Evolutionary conservation across 2,797 vertebrate species (phyloP).

Genomic region (Picus viridis): DNA sequence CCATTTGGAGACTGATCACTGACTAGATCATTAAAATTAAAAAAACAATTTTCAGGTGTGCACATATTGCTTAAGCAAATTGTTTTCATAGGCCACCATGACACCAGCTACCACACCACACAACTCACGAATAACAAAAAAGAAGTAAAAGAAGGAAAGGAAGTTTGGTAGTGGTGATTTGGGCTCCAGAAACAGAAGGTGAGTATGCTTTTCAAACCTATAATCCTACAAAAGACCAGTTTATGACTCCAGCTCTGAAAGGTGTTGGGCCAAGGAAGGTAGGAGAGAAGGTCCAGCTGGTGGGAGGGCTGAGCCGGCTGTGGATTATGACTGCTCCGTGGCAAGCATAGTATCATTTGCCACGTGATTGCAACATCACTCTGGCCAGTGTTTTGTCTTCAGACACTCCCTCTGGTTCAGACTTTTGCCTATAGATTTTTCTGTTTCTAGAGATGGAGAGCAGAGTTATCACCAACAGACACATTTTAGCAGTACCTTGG

Average conservation of each 20-base stretch:
- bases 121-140: not conserved
- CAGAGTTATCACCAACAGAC: not conserved
- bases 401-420: not conserved
- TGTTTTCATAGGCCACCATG: not conserved
- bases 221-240: not conserved
- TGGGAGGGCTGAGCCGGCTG: not conserved
- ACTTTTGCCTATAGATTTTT: not conserved
- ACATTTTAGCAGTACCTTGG: not conserved
- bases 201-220: not conserved
- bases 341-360: rapidly evolving
- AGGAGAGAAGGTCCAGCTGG: not conserved
- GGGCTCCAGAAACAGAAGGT: not conserved
- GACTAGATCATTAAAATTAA: not conserved
- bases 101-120: not conserved
- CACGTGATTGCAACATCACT: not conserved
- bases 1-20: not conserved
- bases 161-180: not conserved
- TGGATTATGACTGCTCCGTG: not conserved
- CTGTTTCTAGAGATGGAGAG: not conserved
- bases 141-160: not conserved
- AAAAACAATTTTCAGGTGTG: not conserved
- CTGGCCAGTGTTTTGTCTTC: not conserved
- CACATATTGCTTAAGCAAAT: not conserved
- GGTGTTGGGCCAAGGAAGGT: not conserved
- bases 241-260: not conserved